These are phyloP conservation scores for Atherinosoma microstoma DNA, from an alignment of 2,797 vertebrate genomes.

Conservation along the genomic window DNA sequence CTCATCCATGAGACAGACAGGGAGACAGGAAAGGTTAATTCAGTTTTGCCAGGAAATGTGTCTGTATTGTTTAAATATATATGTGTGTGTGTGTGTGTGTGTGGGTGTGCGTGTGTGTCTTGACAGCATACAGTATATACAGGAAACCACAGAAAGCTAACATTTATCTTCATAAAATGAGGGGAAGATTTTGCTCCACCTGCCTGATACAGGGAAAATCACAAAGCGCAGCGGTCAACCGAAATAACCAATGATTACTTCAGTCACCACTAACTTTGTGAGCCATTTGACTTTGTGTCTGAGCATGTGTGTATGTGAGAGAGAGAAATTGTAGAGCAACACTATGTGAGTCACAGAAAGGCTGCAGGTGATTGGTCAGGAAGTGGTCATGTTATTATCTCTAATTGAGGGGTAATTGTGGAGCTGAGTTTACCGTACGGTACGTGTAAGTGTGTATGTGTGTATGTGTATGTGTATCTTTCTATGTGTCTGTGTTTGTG, in stretches of 20 bases:
- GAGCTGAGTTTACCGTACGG: conserved; percentile 70
- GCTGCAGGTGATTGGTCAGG: conserved; percentile 84
- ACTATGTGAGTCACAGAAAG: conserved; percentile 72
- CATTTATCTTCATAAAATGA: conserved; percentile 80
- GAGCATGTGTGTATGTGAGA: conserved; percentile 28
- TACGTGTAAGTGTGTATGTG: conserved; percentile 50
- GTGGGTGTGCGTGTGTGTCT: conserved; percentile 30
- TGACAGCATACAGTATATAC: conserved; percentile 64
- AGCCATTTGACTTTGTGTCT: conserved; percentile 62
- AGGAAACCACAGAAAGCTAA: conserved; percentile 80
- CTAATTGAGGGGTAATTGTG: conserved; percentile 82
- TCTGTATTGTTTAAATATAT: conserved; percentile 17
- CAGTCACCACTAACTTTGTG: conserved; percentile 73
- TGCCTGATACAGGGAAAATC: conserved; percentile 72
- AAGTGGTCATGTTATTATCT: conserved; percentile 84
- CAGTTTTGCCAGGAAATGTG: conserved; percentile 68
- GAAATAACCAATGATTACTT: conserved; percentile 72
- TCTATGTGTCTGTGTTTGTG: conserved; percentile 79
- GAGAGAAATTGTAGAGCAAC: conserved; percentile 40
- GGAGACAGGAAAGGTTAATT: conserved; percentile 53
- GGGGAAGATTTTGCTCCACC: conserved; percentile 71
- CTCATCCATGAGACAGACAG: conserved; percentile 59
- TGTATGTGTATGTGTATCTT: conserved; percentile 45
- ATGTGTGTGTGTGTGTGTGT: conserved; percentile 9
- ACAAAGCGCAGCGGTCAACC: conserved; percentile 68